phyloP scores from a whole-genome alignment of 2,113 vertebrate species.

The Ctenomys sociabilis region DNA sequence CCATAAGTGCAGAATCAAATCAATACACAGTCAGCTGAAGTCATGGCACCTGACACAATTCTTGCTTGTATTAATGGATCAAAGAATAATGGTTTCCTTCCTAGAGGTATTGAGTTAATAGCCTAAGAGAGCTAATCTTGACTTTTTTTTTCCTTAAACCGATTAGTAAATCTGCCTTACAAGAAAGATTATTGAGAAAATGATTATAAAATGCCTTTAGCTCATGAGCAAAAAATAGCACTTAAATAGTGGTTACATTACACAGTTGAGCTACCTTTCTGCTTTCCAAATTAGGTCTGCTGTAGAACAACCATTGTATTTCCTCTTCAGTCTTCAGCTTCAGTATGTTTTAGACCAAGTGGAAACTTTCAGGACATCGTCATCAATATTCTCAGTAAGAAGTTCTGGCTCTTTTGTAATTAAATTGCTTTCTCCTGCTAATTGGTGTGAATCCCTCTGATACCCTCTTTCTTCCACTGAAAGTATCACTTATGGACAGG shows the following conservation, averaged over 20 bases:
- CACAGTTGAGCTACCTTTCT: slow-evolving; percentile 21
- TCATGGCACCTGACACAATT: neutral
- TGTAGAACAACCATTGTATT: neutral
- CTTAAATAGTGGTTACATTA: slow-evolving; percentile 27
- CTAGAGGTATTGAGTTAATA: neutral
- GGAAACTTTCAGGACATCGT: slow-evolving; percentile 16
- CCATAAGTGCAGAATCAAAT: neutral
- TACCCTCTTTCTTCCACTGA: slow-evolving; percentile 53
- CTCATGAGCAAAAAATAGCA: slow-evolving; percentile 40
- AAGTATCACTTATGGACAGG: slow-evolving; percentile 46
- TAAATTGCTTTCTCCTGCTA: slow-evolving; percentile 69
- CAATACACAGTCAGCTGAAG: neutral
- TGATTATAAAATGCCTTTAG: slow-evolving; percentile 40
- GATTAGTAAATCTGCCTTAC: slow-evolving; percentile 26
- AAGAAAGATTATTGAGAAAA: slow-evolving; percentile 52
- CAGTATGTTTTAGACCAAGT: slow-evolving; percentile 27
- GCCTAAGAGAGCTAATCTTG: neutral
- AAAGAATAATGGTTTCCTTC: neutral
- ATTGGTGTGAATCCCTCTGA: slow-evolving; percentile 46
- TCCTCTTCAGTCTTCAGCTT: slow-evolving; percentile 46
- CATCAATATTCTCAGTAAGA: slow-evolving; percentile 61
- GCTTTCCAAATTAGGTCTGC: slow-evolving; percentile 9
- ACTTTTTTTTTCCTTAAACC: slow-evolving; percentile 33
- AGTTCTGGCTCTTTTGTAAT: slow-evolving; percentile 67
- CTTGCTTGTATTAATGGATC: neutral